Base-by-base conservation (phyloP, 2,113 vertebrate species). In the Otocyon megalotis region DNA sequence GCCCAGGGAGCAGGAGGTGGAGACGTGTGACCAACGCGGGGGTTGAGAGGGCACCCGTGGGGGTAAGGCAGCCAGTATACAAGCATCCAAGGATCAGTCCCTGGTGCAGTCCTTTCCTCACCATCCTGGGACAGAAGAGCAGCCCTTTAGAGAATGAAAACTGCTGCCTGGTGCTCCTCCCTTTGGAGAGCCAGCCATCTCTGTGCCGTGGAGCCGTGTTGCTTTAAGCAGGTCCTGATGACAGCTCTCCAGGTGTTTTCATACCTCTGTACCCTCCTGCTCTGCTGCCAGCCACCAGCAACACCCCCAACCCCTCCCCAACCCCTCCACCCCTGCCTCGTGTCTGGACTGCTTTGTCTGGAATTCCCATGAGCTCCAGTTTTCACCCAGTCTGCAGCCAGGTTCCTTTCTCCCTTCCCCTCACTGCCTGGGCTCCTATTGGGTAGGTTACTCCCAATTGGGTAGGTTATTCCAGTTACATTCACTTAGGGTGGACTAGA, bases 291-390 rank as follows among this genome's bases (percentile, higher is more conserved):
- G 26, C n/a, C 11, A 20, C 8, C 26, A 15, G 58, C 3, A 43
- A 43, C 7, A 1, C 4, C 13, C 63, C 8, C 3, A 1, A 14
- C 32, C 20, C 0, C 0, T n/a, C 5, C 1, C 0, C 37, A 2
- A 0, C 26, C 0, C 0, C 24, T 15, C 35, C 8, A 0, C 6
- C 5, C 26, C 60, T 48, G 43, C 1, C 0, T 43, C 6, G 43
- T 43, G 43, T 43, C 43, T 43, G 43, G 43, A 43, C 43, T 6
- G 43, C 43, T 43, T 43, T 43, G 43, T 43, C 88, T 85, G 76
- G 11, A 20, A 48, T 16, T 54, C 11, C 50, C 37, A 28, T 6
- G 19, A 43, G 82, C n/a, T 77, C n/a, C 24, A 2, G 26, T 58
- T 74, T 19, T 9, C 50, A 8, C 43, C 20, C 14, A 1, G 4